Evolutionary conservation across 2,888 invertebrate species (phyloP), one percentile per base, ranked within the genome.

Genomic region (Pycnomerus fuliginosus): DNA sequence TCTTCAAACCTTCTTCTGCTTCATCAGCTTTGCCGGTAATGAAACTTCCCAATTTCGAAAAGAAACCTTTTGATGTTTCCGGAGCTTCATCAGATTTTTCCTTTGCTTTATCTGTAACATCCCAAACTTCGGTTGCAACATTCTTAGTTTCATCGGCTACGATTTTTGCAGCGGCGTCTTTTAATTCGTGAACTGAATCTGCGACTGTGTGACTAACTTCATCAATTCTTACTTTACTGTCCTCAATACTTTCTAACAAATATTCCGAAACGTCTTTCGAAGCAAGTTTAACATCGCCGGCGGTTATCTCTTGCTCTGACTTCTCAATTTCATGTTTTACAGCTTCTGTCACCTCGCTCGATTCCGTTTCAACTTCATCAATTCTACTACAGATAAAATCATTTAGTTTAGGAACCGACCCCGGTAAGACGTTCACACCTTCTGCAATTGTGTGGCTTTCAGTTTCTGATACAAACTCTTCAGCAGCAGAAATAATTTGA

Each of bases 21-120:
- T 46, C 33, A 3, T 53, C 52, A 3, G 49, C 52, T 5, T 44
- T 12, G 11, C 52, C 53, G 1, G 44, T 44, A 3, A 52, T 48
- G 1, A 37, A 24, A 27, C 53, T 59, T 1, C 52, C 53, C 2
- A 49, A 47, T 15, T 53, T 43, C 3, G 50, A 40, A 3, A 53
- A 50, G 22, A 52, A 29, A 40, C 49, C 36, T 25, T 53, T 38
- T 33, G 44, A 52, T 48, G 46, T 47, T 35, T 48, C 48, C 2
- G 23, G 15, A 25, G 30, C 32, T 10, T 52, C 49, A 8, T 60
- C 53, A 36, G 47, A 50, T 8, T 36, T 46, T 17, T 51, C 44
- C 42, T 53, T 50, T n/a, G 31, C 35, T 13, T 44, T 53, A 17
- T 61, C 57, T 13, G 48, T 50, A 11, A 53, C 45, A 14, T 60